These are phyloP conservation scores for Automeris io DNA, from an alignment of 2,888 invertebrate species.

Conservation along the genomic window DNA sequence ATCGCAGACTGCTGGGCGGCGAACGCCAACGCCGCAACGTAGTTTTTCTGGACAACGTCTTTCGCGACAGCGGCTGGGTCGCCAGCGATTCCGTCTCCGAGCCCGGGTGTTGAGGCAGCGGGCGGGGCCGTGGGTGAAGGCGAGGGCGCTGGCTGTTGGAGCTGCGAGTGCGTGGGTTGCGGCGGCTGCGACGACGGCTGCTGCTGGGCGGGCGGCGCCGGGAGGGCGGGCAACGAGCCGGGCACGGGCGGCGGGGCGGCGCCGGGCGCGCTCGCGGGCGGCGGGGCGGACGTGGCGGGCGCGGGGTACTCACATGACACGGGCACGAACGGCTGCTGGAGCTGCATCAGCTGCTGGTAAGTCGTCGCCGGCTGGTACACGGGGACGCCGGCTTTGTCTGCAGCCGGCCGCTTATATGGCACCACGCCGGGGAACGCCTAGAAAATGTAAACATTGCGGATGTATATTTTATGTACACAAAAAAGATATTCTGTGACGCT, in stretches of 20 bases:
- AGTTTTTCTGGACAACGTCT: constrained; percentile 89
- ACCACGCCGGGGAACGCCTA: constrained; percentile 97
- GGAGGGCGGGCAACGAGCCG: constrained; percentile 47
- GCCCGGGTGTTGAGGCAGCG: constrained; percentile 56
- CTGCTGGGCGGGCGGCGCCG: constrained; percentile 70
- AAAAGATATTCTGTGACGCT: constrained; percentile 5
- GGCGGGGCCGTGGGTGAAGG: constrained; percentile 34
- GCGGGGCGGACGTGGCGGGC: constrained; percentile 81
- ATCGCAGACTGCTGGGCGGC: constrained; percentile 66
- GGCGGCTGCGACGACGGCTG: constrained; percentile 49
- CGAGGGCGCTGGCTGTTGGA: constrained; percentile 42
- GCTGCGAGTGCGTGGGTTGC: constrained; percentile 52
- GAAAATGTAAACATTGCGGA: constrained; percentile 17
- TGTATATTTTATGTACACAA: constrained; percentile 3
- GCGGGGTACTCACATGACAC: constrained; percentile 98
- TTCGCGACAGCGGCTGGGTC: constrained; percentile 80
- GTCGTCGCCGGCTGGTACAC: constrained; percentile 96
- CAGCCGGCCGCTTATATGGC: constrained; percentile 96
- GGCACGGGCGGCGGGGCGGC: constrained; percentile 80
- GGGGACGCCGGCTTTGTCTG: constrained; percentile 97
- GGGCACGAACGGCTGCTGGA: constrained; percentile 97
- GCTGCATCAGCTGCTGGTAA: constrained; percentile 96
- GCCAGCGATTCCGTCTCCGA: constrained; percentile 28
- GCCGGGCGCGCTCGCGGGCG: constrained; percentile 51
- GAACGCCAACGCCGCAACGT: constrained; percentile 81